These are phyloP conservation scores for Amphiprion clarkii DNA, from an alignment of 2,797 vertebrate genomes.

Conservation along the genomic window DNA sequence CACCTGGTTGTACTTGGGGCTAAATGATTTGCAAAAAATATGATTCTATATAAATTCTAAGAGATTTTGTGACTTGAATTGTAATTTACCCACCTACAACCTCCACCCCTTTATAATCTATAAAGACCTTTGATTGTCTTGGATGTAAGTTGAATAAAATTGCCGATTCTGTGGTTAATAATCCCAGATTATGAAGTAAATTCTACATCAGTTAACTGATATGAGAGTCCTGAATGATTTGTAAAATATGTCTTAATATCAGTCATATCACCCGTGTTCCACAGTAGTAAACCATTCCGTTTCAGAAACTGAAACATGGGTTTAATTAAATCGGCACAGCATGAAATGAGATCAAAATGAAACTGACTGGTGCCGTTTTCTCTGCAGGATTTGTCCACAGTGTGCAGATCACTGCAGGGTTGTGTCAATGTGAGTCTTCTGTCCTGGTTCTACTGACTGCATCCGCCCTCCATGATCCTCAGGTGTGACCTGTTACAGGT, in stretches of 20 bases:
- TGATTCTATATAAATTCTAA: too few relatives aligned
- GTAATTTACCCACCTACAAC: too few relatives aligned
- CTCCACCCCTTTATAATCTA: slow-evolving; percentile 1
- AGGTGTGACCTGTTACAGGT: slow-evolving; percentile 27
- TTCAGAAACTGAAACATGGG: neutral
- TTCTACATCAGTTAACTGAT: neutral
- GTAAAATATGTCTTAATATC: neutral
- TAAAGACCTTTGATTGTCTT: slow-evolving; percentile 9
- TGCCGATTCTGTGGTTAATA: neutral
- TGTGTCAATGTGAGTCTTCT: slow-evolving; percentile 34
- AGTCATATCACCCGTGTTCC: neutral
- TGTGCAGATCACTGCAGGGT: slow-evolving; percentile 23
- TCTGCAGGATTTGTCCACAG: slow-evolving; percentile 30
- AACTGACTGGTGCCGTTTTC: too few relatives aligned
- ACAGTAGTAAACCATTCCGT: neutral
- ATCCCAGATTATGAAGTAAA: slow-evolving; percentile 19
- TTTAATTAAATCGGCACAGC: neutral
- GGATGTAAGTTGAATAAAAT: slow-evolving; percentile 5
- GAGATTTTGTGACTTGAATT: too few relatives aligned
- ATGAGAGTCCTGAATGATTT: slow-evolving; percentile 5
- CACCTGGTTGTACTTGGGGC: too few relatives aligned
- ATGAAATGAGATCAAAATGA: neutral
- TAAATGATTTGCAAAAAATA: too few relatives aligned
- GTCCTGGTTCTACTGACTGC: slow-evolving; percentile 43
- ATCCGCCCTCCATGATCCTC: slow-evolving; percentile 21